Percentiles rank a stretch among this genome's conserved stretches.
phyloP scores from a whole-genome alignment of 2,797 vertebrate genomes.

The Pterois miles region DNA sequence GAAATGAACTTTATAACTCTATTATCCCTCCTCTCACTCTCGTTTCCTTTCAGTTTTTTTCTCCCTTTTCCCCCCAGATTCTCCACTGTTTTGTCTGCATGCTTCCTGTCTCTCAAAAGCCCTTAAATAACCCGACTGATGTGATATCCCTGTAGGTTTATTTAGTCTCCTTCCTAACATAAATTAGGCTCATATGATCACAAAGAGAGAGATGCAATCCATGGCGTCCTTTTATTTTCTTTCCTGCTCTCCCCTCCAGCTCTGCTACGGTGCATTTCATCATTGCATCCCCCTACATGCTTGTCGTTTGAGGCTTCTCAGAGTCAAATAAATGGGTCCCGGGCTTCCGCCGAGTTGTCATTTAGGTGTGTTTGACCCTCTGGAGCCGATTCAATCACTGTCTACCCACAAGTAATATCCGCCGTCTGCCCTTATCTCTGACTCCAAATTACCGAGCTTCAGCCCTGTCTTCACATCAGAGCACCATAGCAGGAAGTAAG shows the following conservation, averaged over 20 bases:
- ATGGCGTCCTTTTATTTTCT: conserved; percentile 40
- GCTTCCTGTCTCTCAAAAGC: background rate
- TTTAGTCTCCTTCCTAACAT: conserved; percentile 37
- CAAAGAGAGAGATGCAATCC: conserved; percentile 21
- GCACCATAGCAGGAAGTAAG: conserved; percentile 31
- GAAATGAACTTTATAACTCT: background rate
- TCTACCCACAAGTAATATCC: conserved; percentile 73
- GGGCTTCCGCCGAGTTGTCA: conserved; percentile 59
- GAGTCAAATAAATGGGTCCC: conserved; percentile 61
- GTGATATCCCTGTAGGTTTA: conserved; percentile 19
- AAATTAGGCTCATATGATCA: conserved; percentile 33
- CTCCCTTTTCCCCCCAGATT: too few relatives aligned
- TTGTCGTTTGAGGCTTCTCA: conserved; percentile 27
- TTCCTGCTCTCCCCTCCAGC: conserved; percentile 32
- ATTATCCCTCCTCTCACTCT: background rate
- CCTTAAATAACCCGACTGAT: conserved; percentile 32
- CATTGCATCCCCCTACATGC: conserved; percentile 34
- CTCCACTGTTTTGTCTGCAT: background rate
- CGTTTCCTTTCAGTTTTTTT: background rate
- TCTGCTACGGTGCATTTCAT: conserved; percentile 46
- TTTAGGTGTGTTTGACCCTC: conserved; percentile 76
- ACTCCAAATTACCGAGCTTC: conserved; percentile 66
- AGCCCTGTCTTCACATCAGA: conserved; percentile 49
- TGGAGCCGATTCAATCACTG: conserved; percentile 73
- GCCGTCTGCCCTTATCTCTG: conserved; percentile 65